Percentiles rank a stretch among this genome's conserved stretches.
Conservation (phyloP, 1,140 invertebrate genomes). For the Euura lappo region DNA sequence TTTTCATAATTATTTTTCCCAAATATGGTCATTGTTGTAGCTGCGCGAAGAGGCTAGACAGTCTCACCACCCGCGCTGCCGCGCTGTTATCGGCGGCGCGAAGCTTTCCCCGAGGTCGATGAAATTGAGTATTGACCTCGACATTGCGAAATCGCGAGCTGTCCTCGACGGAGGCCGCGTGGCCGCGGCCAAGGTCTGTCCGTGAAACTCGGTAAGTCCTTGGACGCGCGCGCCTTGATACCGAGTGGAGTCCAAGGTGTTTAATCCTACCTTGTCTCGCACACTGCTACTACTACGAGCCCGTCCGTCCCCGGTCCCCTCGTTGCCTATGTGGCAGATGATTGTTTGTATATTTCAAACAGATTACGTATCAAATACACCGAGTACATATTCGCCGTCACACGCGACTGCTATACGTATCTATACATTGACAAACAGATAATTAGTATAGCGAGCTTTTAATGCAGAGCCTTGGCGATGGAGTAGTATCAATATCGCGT, state of each 20-base stretch:
- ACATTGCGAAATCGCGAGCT: background rate
- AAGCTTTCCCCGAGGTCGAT: background rate
- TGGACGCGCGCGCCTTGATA: background rate
- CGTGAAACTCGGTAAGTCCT: background rate
- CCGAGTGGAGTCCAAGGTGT: background rate
- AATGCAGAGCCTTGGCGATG: too few species aligned
- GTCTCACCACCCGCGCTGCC: background rate
- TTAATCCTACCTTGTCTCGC: background rate
- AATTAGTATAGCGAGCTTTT: too few species aligned
- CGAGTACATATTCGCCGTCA: background rate
- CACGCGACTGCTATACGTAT: too few species aligned
- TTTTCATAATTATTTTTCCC: too few species aligned
- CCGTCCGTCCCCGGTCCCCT: background rate
- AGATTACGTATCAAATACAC: background rate
- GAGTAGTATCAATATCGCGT: too few species aligned
- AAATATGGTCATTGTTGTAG: too few species aligned
- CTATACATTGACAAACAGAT: too few species aligned
- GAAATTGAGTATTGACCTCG: background rate
- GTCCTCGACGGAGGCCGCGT: background rate
- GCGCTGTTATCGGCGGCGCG: background rate
- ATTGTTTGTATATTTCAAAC: background rate
- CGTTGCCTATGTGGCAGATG: background rate
- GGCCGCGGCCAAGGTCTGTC: background rate
- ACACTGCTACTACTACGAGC: background rate
- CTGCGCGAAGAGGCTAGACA: too few species aligned